Conservation (phyloP, 2,113 vertebrate species). For the Cebidichthys violaceus region DNA sequence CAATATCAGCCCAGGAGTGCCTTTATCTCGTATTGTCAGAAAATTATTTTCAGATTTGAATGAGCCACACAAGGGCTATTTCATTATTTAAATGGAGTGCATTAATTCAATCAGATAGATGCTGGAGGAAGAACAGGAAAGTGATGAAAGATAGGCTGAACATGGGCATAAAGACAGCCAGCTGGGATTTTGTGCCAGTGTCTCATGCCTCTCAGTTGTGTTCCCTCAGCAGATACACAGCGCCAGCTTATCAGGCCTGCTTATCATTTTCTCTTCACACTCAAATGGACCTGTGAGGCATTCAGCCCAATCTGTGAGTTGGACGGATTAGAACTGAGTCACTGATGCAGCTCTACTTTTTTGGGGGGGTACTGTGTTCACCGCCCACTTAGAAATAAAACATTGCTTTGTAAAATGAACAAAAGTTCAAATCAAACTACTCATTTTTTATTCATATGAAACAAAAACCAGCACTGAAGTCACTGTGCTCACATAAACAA, state of each 20-base stretch:
- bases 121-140: constrained; percentile 68
- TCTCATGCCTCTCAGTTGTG: constrained; percentile 69
- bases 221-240: constrained; percentile 68
- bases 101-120: constrained; percentile 77
- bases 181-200: constrained; percentile 61
- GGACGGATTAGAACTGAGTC: constrained; percentile 35
- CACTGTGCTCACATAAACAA: neutral
- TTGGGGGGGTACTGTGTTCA: neutral
- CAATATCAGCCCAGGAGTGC: constrained; percentile 16
- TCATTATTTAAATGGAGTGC: constrained; percentile 65
- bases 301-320: constrained; percentile 52
- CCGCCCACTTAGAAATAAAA: constrained; percentile 10
- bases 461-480: neutral
- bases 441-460: neutral
- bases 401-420: neutral
- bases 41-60: constrained; percentile 70
- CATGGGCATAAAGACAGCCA: constrained; percentile 54
- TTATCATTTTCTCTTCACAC: constrained; percentile 72
- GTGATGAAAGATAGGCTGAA: constrained; percentile 72
- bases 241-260: constrained; percentile 63
- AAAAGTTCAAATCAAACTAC: neutral
- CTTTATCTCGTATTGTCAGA: constrained; percentile 52
- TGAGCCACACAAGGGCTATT: constrained; percentile 44
- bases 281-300: constrained; percentile 70
- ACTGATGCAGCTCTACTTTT: constrained; percentile 28